phyloP scores from a whole-genome alignment of 2,797 vertebrate species.

The Pangasius mekongensis region DNA sequence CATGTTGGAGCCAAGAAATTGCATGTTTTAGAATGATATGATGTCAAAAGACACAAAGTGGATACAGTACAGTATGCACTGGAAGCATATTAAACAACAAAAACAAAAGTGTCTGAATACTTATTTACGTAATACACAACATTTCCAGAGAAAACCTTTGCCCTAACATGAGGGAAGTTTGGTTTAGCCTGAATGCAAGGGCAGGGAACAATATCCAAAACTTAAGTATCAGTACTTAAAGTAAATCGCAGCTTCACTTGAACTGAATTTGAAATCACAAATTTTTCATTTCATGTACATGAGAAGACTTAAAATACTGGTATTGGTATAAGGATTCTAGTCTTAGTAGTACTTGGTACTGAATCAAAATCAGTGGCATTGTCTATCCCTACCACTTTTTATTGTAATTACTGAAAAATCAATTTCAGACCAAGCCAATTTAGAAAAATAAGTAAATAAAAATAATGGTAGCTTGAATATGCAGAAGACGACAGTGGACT shows the following conservation, averaged over 20 bases:
- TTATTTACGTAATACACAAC: neutral
- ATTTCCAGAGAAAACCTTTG: neutral
- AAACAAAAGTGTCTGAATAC: neutral
- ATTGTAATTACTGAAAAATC: neutral
- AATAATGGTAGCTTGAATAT: neutral
- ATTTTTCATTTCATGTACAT: neutral
- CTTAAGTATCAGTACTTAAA: neutral
- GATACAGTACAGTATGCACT: neutral
- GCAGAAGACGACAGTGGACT: neutral
- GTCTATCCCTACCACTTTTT: neutral
- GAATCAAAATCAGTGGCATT: neutral
- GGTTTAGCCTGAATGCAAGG: neutral
- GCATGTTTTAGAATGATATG: neutral
- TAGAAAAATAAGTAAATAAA: no score
- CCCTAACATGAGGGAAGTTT: neutral
- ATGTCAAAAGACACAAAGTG: neutral
- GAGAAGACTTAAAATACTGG: neutral
- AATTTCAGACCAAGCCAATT: neutral
- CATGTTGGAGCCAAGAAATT: neutral
- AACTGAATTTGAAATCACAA: neutral
- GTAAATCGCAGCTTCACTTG: neutral
- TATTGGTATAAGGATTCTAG: neutral
- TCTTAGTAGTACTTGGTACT: neutral
- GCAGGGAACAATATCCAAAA: neutral
- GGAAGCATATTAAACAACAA: neutral